phyloP scores from a whole-genome alignment of 2,888 invertebrate genomes.

The Pristionchus arcanus region DNA sequence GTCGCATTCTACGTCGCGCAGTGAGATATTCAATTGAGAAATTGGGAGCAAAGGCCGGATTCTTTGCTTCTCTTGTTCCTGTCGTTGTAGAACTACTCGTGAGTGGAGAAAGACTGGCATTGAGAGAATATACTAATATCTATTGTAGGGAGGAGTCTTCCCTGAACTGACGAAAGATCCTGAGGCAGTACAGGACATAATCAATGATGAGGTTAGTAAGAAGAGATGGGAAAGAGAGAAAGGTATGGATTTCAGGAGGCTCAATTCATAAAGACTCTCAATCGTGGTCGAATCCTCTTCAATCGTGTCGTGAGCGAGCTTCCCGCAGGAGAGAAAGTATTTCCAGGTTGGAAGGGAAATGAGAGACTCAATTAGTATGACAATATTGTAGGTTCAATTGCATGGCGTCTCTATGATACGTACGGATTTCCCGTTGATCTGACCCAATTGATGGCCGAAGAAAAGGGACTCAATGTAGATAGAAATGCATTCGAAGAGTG shows the following conservation, averaged over 20 bases:
- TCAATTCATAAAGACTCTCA: constrained; percentile 96
- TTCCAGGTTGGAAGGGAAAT: constrained; percentile 85
- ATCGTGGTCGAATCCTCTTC: constrained; percentile 91
- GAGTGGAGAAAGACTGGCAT: not conserved
- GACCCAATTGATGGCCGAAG: constrained; percentile 97
- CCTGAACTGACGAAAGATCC: constrained; percentile 90
- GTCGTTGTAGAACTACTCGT: constrained; percentile 90
- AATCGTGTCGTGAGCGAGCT: constrained; percentile 93
- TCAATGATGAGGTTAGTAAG: constrained; percentile 89
- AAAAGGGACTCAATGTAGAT: constrained; percentile 91
- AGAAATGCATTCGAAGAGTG: constrained; percentile 93
- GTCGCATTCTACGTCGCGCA: constrained; percentile 94
- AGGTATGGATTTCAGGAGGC: constrained; percentile 83
- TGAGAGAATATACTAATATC: not conserved
- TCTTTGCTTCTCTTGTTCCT: constrained; percentile 92
- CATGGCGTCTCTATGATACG: constrained; percentile 98
- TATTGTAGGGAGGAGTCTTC: constrained; percentile 83
- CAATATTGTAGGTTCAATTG: constrained; percentile 86
- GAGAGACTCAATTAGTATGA: too few species aligned
- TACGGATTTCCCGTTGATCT: constrained; percentile 99
- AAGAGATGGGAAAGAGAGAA: not conserved
- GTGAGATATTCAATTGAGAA: constrained; percentile 97
- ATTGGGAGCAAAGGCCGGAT: constrained; percentile 94
- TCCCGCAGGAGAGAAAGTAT: constrained; percentile 84
- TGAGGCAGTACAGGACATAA: constrained; percentile 90